Percentiles rank a stretch among this genome's conserved stretches.
Conservation (phyloP, 2,113 vertebrate species). For the Micronisus gabar region DNA sequence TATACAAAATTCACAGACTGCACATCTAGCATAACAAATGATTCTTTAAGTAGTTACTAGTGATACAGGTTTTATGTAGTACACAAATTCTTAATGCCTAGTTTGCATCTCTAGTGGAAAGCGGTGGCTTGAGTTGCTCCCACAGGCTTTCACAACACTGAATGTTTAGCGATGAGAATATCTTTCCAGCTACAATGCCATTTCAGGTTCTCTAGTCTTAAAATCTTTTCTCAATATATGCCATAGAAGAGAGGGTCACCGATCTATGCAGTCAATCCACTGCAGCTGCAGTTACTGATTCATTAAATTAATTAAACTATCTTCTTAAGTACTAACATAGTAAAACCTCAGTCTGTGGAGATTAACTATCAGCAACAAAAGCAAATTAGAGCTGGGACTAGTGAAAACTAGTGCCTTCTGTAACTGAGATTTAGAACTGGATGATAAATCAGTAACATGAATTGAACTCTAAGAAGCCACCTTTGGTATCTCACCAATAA, state of each 20-base stretch:
- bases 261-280: not conserved
- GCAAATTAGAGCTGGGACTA: not conserved
- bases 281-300: slow-evolving; percentile 4
- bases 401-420: not conserved
- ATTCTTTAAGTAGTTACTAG: not conserved
- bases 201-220: not conserved
- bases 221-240: not conserved
- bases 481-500: not conserved
- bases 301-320: slow-evolving; percentile 22
- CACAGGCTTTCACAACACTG: not conserved
- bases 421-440: not conserved
- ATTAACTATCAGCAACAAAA: not conserved
- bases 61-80: not conserved
- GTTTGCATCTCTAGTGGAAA: not conserved
- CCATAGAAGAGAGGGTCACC: not conserved
- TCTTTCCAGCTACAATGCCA: not conserved
- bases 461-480: not conserved
- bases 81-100: not conserved
- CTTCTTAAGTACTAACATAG: not conserved
- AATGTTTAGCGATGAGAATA: not conserved
- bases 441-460: not conserved
- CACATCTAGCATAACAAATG: not conserved
- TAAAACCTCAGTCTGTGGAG: not conserved
- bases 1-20: not conserved
- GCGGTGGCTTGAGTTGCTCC: not conserved